Base-by-base conservation (phyloP, 2,113 vertebrate genomes). In the Gavia stellata region DNA sequence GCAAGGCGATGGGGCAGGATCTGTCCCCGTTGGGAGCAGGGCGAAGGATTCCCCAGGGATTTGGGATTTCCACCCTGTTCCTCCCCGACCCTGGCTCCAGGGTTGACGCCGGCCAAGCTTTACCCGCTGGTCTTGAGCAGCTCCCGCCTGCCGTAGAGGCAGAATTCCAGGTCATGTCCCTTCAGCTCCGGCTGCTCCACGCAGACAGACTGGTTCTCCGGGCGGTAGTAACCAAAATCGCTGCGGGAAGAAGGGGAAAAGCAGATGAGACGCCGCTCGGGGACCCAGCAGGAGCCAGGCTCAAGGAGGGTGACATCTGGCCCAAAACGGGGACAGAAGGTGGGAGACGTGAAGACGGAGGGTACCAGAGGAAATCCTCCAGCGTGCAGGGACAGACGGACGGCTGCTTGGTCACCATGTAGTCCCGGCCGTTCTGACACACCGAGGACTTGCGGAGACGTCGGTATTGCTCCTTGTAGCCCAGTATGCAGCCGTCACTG, bases 171-270 rank as follows among this genome's bases (percentile, higher is more conserved):
- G 80, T 99, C 98, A 3, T 98, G 99, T 17, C 98, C 98, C 90
- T 98, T 98, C 91, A 99, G 91, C 82, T 99, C 99, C 7, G 98
- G 98, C 96, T 99, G 99, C 93, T 99, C 99, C 94, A 99, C 97
- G 88, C 99, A 99, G 49, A 97, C 97, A 0, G 99, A 99, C 58
- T 98, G 98, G 97, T 99, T 99, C 95, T 99, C 98, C 7, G 98
- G 98, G 13, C 99, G 99, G 97, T 98, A 99, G 96, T 98, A 99
- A 62, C 99, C 99, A 92, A 99, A 99, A 97, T 99, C 99, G 94
- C 99, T 99, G 96, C 2, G 92, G 81, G 59, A 15, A 28, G 14
- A 17, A 34, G 21, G 9, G 17, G 33, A 8, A 20, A 13, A 10
- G 42, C 12, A 21, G 50, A 6, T 47, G 73, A 65, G 47, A 44